Evolutionary conservation across 1,140 invertebrate species (phyloP).

Genomic region (Macrostomum lignano): DNA sequence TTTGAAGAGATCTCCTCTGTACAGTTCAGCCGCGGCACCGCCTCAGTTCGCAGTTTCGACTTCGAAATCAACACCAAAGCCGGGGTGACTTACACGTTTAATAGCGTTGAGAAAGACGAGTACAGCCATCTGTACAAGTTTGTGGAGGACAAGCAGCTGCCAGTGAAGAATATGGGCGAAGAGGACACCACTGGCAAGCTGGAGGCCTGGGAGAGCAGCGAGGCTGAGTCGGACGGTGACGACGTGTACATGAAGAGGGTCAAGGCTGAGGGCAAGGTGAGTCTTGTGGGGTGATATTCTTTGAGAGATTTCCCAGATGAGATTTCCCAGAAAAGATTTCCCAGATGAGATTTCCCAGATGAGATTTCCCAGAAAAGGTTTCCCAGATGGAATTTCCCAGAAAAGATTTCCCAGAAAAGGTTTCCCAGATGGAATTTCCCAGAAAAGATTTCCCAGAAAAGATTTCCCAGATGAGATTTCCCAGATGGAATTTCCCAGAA

Average conservation of each 20-base stretch:
- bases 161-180: slow-evolving; percentile 2
- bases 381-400: too few relatives aligned
- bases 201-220: slow-evolving; percentile 37
- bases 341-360: too few relatives aligned
- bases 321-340: too few relatives aligned
- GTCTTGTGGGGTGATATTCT: too few relatives aligned
- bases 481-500: too few relatives aligned
- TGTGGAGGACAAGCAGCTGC: slow-evolving; percentile 38
- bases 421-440: too few relatives aligned
- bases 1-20: slow-evolving; percentile 85
- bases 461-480: too few relatives aligned
- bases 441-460: too few relatives aligned
- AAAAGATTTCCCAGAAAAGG: too few relatives aligned
- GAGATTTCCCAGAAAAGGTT: too few relatives aligned
- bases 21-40: slow-evolving; percentile 81
- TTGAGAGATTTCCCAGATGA: too few relatives aligned
- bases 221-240: slow-evolving; percentile 68
- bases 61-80: slow-evolving; percentile 79
- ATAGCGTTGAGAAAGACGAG: slow-evolving; percentile 90
- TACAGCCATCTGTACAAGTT: slow-evolving; percentile 85
- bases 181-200: too few relatives aligned
- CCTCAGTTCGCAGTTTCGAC: slow-evolving; percentile 55
- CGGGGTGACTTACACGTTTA: slow-evolving; percentile 68
- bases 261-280: slow-evolving; percentile 66
- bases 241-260: slow-evolving; percentile 73